Conservation (phyloP, 2,888 invertebrate genomes). For the Calameuta pallipes region DNA sequence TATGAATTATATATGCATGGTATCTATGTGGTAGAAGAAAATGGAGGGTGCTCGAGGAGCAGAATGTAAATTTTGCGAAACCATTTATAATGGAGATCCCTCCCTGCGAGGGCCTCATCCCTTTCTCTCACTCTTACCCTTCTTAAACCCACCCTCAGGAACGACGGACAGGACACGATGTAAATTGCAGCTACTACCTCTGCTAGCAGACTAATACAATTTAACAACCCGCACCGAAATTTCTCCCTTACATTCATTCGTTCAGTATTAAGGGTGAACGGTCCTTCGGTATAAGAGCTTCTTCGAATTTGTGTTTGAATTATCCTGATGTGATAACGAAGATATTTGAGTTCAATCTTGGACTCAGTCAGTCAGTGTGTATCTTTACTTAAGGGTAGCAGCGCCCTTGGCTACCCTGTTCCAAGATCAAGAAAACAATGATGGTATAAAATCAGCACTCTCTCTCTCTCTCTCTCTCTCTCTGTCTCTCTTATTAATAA, state of each 20-base stretch:
- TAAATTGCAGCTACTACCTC: constrained; percentile 35
- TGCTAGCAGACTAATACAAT: constrained; percentile 27
- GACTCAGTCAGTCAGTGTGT: neutral
- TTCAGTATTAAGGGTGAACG: neutral
- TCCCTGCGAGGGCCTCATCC: constrained; percentile 26
- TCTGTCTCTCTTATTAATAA: neutral
- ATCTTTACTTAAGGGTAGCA: neutral
- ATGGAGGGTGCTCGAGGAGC: constrained; percentile 9
- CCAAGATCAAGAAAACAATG: neutral
- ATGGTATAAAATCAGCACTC: neutral
- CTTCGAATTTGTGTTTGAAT: neutral
- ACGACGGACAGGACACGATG: constrained; percentile 27
- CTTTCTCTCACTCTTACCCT: neutral
- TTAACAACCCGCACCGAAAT: constrained; percentile 23
- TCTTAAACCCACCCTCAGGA: neutral
- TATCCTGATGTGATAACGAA: neutral
- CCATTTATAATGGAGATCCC: constrained; percentile 36
- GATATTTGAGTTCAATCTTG: neutral
- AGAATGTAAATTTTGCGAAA: constrained; percentile 35
- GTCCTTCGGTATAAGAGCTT: neutral
- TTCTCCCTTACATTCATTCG: neutral
- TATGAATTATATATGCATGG: neutral
- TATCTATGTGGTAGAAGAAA: neutral
- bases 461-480: neutral
- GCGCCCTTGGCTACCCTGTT: neutral